phyloP scores from a whole-genome alignment of 1,140 invertebrate genomes.

The Cydia pomonella region DNA sequence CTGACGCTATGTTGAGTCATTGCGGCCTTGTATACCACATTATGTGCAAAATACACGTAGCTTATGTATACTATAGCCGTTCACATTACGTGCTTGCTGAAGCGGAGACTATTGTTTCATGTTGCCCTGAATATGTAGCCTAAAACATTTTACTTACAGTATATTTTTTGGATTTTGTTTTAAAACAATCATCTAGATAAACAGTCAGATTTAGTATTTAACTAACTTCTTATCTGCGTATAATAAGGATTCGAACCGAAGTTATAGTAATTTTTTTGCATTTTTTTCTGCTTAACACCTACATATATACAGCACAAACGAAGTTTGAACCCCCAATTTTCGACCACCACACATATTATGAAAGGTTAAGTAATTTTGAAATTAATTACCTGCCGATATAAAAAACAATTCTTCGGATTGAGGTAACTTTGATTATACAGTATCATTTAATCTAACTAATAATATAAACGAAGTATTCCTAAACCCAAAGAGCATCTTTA shows the following conservation, averaged over 20 bases:
- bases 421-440: too few species aligned
- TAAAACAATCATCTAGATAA: neutral
- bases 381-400: neutral
- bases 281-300: too few species aligned
- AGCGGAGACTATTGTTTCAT: constrained; percentile 9
- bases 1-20: constrained; percentile 60
- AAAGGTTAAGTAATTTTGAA: neutral
- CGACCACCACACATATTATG: too few species aligned
- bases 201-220: neutral
- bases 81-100: constrained; percentile 9
- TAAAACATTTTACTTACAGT: neutral
- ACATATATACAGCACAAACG: too few species aligned
- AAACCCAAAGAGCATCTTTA: neutral
- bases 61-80: neutral
- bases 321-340: too few species aligned
- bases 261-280: too few species aligned
- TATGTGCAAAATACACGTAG: constrained; percentile 9
- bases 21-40: constrained; percentile 49
- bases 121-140: neutral
- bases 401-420: too few species aligned
- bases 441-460: too few species aligned
- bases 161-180: neutral
- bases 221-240: too few species aligned
- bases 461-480: too few species aligned
- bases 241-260: too few species aligned